These are phyloP conservation scores for Mobula birostris DNA, from an alignment of 2,113 vertebrate genomes.

Conservation along the genomic window DNA sequence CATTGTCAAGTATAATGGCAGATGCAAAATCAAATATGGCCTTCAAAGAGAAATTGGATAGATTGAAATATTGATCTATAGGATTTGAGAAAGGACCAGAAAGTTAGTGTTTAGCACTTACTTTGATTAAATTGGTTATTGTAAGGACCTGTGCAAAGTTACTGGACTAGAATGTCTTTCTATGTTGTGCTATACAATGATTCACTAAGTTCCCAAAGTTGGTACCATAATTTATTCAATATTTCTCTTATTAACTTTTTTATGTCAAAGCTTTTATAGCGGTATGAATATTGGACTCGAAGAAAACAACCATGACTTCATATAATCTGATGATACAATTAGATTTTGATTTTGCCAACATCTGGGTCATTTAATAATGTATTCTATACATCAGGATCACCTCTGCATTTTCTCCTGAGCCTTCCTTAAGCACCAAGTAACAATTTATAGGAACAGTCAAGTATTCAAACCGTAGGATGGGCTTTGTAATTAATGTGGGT, in stretches of 20 bases:
- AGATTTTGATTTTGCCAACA: background rate
- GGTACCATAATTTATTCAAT: background rate
- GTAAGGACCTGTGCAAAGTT: background rate
- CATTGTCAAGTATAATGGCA: background rate
- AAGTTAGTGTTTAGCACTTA: too few species aligned
- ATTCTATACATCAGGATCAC: background rate
- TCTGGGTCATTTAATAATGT: background rate
- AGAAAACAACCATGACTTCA: background rate
- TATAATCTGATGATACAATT: background rate
- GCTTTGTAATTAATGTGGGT: conserved; percentile 43
- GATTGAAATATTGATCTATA: background rate
- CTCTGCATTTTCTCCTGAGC: background rate
- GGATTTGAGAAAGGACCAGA: background rate
- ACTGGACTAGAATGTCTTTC: background rate
- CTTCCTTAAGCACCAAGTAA: background rate
- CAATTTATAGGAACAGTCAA: conserved; percentile 42
- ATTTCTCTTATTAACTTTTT: background rate
- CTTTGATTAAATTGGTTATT: background rate
- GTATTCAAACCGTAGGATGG: conserved; percentile 37
- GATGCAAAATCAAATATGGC: background rate
- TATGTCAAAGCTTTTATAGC: background rate
- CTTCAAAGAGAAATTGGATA: background rate
- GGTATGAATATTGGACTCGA: background rate
- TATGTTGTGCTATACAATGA: background rate
- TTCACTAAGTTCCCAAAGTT: background rate